Evolutionary conservation across 2,888 invertebrate species (phyloP).

Genomic region (Hypercompe scribonia): DNA sequence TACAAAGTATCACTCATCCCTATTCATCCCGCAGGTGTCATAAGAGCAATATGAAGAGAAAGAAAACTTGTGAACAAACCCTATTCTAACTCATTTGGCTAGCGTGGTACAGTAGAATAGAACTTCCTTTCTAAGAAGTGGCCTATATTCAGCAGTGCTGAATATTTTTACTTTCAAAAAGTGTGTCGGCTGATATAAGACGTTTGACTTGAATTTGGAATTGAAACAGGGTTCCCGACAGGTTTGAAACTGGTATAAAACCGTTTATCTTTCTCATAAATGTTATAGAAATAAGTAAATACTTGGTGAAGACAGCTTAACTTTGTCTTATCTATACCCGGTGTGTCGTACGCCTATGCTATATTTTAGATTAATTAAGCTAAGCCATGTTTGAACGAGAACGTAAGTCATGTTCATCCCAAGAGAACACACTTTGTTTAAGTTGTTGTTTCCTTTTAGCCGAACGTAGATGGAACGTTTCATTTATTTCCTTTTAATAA

Average conservation of each 20-base stretch:
- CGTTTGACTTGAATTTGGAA: background rate
- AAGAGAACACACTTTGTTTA: constrained; percentile 51
- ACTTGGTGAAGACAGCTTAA: background rate
- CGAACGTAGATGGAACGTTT: background rate
- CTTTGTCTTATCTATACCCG: background rate
- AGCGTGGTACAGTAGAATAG: no score
- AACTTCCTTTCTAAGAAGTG: no score
- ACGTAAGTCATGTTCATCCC: constrained; percentile 63
- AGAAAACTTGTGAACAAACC: no score
- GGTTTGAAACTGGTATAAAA: background rate
- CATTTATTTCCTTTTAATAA: background rate
- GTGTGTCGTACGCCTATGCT: constrained; percentile 29
- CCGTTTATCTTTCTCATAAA: background rate
- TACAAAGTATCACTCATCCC: no score
- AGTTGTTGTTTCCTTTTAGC: constrained; percentile 39
- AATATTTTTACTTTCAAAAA: background rate
- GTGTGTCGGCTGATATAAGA: background rate
- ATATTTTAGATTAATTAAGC: constrained; percentile 71
- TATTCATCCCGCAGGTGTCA: no score
- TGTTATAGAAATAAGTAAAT: background rate
- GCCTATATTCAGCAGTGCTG: no score
- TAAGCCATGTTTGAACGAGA: constrained; percentile 61
- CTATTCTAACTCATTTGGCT: no score
- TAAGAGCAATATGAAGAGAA: no score
- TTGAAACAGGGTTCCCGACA: background rate